Base-by-base conservation (phyloP, 2,888 invertebrate species). In the Elaeidobius kamerunicus region DNA sequence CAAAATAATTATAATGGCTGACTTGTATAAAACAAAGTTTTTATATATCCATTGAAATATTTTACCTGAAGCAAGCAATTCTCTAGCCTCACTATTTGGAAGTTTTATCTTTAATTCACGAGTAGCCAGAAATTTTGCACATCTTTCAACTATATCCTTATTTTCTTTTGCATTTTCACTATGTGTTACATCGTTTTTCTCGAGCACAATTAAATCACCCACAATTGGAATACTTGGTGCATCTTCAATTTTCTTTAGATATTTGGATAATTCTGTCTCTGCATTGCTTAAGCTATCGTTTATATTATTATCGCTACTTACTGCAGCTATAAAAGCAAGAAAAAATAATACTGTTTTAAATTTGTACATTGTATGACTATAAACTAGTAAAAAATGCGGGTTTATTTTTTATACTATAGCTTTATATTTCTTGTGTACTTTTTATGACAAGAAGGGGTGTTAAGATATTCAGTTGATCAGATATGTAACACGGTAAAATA, bases 131-230 rank as follows among this genome's bases (percentile, higher is more conserved):
- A 75, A 79, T 53, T 75, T 71, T 55, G 75, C 67, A 59, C 76
- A 70, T 58, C 77, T 74, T 56, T 77, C 77, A 47, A 76, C 65
- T 23, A 78, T 65, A 53, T 73, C 72, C 61, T 75, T 75, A 46
- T 58, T 55, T 15, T 63, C 64, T 36, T 55, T 51, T n/a, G 48
- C 30, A 39, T 55, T 57, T 14, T 45, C 58, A 50, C 64, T 65
- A 34, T 11, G 7, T 12, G 4, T 6, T 46, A 72, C 71, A 30
- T 66, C 61, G 34, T 73, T 73, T 63, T 75, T 75, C 51, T 65
- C 67, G 3, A 73, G 35, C 11, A 64, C 60, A 2, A 72, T 57
- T 12, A 62, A 59, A 32, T 68, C 77, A 52, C 75, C 76, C 52
- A 76, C 68, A 27, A 77, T 56, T 16, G 72, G 63, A 23, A 78